Conservation (phyloP, 1,140 invertebrate species). For the Nomia melanderi region DNA sequence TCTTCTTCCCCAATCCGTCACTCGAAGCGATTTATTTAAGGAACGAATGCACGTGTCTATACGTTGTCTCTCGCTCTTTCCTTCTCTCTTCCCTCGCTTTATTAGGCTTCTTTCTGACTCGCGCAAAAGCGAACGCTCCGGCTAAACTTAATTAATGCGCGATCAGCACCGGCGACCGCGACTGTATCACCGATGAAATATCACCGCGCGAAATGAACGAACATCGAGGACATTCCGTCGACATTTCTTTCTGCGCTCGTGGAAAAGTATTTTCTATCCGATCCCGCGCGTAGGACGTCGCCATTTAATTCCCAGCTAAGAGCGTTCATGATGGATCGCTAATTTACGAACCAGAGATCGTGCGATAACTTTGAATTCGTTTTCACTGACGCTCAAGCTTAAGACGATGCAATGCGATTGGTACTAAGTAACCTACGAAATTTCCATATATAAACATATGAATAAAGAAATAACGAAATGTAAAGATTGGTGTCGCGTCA, state of each 20-base stretch:
- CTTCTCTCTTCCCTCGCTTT: conserved; percentile 47
- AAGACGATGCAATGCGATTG: too few species aligned
- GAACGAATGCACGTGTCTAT: conserved; percentile 39
- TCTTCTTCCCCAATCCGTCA: conserved; percentile 69
- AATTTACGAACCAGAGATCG: too few species aligned
- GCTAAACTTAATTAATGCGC: conserved; percentile 55
- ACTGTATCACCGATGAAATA: conserved; percentile 27
- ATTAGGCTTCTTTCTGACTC: conserved; percentile 42
- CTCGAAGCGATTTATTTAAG: conserved; percentile 65
- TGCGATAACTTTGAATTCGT: too few species aligned
- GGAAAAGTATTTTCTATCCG: background rate
- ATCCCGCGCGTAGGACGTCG: too few species aligned
- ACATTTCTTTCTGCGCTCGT: background rate
- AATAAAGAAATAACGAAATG: too few species aligned
- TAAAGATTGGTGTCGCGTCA: too few species aligned
- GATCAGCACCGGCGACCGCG: conserved; percentile 3
- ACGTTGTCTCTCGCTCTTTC: conserved; percentile 30
- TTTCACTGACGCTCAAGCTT: too few species aligned
- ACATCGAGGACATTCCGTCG: background rate
- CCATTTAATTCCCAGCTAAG: too few species aligned
- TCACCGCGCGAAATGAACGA: background rate
- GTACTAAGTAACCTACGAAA: too few species aligned
- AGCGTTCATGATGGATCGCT: too few species aligned
- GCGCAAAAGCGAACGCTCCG: conserved; percentile 37
- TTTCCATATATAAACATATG: too few species aligned